Base-by-base conservation (phyloP, 2,113 vertebrate species). In the Opisthocomus hoazin region DNA sequence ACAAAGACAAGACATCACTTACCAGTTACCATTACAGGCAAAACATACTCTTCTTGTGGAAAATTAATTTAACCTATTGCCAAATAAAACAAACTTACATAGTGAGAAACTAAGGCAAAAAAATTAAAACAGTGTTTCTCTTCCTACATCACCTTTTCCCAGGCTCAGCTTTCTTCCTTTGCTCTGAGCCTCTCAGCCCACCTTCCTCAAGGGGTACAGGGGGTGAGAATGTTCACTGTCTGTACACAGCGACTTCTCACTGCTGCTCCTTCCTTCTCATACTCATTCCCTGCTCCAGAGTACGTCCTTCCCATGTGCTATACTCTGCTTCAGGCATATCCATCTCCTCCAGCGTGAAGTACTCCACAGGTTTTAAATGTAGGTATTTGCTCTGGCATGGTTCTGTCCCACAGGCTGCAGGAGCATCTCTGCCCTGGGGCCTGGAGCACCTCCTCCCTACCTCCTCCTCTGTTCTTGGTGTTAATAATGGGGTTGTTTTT, bases 171-270 rank as follows among this genome's bases (percentile, higher is more conserved):
- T 78, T 16, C 11, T 3, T 32, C 19, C 5, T 63, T 48, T 9
- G 6, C 17, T 45, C 10, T 12, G 4, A 43, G 6, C 11, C 2
- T 53, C 6, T 46, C 14, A 29, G 22, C 9, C 23, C 6, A 0
- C 0, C 4, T 50, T 5, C 26, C 6, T 16, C 3, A 5, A 69
- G 12, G 1, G 4, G 14, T 43, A 7, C 26, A 17, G 8, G 10
- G 2, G 0, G 2, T 19, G 11, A 13, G 5, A 1, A 21, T 14
- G 6, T 6, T 22, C 48, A 11, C 1, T 1, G 36, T 26, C 17
- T 2, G 0, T 14, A 46, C 12, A 21, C 8, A 61, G 6, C 0
- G 2, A 5, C 16, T 90, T 75, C 22, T 45, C 29, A 22, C 15
- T 58, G n/a, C 11, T 73, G 12, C 3, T 81, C 4, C 20, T 69